Conservation (phyloP, 30 jellyfish, hydroid and myxozoan species). For the Cassiopea andromeda region DNA sequence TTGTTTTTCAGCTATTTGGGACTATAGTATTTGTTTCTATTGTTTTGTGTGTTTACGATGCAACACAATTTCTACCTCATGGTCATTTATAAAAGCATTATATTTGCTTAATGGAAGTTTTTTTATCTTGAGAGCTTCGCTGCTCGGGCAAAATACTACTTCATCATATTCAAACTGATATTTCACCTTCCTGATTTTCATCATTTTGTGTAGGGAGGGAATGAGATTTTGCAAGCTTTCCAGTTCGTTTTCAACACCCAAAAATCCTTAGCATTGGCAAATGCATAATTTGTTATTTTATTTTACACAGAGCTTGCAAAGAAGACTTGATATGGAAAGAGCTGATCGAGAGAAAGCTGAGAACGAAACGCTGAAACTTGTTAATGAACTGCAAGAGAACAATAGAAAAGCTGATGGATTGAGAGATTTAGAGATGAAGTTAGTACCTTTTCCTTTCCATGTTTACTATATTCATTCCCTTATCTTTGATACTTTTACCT, state of each 20-base stretch:
- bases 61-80: no score
- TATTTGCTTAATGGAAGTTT: no score
- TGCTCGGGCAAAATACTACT: no score
- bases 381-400: slow-evolving; percentile 76
- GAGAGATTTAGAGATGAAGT: slow-evolving; percentile 78
- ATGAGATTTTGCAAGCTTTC: not conserved
- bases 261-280: not conserved
- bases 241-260: not conserved
- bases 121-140: no score
- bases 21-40: not conserved
- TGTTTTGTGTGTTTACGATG: not conserved
- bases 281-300: no score
- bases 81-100: no score
- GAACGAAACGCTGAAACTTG: slow-evolving; percentile 67
- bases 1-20: not conserved
- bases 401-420: slow-evolving; percentile 84
- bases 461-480: no score
- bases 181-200: no score
- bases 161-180: no score
- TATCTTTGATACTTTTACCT: no score
- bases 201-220: no score
- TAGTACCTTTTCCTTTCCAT: not conserved
- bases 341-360: slow-evolving; percentile 92
- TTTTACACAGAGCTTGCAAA: slow-evolving; percentile 68
- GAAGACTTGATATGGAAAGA: slow-evolving; percentile 83